phyloP scores from a whole-genome alignment of 2,888 invertebrate species.

The Drosophila incognita region DNA sequence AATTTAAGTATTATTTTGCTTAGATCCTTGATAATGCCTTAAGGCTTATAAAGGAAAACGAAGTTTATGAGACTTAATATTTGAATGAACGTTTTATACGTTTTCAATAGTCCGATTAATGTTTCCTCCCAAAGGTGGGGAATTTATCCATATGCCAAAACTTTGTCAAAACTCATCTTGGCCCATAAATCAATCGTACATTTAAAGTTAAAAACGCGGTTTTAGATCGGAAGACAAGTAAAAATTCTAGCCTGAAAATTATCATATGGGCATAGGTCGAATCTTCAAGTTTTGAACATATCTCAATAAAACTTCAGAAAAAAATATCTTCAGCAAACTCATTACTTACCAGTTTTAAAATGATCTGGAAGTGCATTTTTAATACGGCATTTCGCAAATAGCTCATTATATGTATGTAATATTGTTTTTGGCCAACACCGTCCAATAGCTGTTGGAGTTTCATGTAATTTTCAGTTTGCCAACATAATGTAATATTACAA shows the following conservation, averaged over 20 bases:
- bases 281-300: too few relatives aligned
- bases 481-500: slow-evolving; percentile 48
- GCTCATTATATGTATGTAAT: background rate
- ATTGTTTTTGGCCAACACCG: background rate
- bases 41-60: background rate
- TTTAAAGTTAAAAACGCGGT: too few relatives aligned
- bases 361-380: too few relatives aligned
- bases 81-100: background rate
- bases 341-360: too few relatives aligned
- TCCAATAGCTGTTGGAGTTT: slow-evolving; percentile 32
- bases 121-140: too few relatives aligned
- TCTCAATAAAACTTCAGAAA: too few relatives aligned
- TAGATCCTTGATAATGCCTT: background rate
- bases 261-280: too few relatives aligned
- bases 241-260: too few relatives aligned
- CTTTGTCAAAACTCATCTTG: too few relatives aligned
- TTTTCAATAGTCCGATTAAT: background rate
- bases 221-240: too few relatives aligned
- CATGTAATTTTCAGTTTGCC: slow-evolving; percentile 47
- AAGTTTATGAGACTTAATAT: background rate
- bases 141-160: background rate
- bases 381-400: background rate
- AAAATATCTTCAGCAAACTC: background rate
- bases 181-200: too few relatives aligned
- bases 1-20: background rate